A percentile compares a stretch with the other conserved stretches of the same genome.
Evolutionary conservation across 2,888 invertebrate genomes (phyloP).

Genomic region (Drosophila macrothrix): DNA sequence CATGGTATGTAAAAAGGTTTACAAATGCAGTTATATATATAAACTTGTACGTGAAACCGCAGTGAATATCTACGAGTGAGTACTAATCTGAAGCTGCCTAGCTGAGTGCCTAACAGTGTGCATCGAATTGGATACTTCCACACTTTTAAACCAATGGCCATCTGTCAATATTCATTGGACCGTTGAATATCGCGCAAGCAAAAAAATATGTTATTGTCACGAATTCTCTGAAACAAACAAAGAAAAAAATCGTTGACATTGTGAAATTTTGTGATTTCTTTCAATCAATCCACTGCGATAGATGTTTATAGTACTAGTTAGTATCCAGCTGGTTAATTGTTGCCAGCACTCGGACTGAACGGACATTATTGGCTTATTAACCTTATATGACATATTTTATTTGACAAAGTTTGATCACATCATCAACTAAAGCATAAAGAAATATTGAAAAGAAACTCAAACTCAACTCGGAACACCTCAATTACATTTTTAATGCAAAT

Average conservation of each 20-base stretch:
- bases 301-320: background rate
- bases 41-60: background rate
- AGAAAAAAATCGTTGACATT: background rate
- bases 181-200: background rate
- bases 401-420: background rate
- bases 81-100: background rate
- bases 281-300: background rate
- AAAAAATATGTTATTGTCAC: background rate
- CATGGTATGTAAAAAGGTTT: too few species aligned
- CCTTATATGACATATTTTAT: background rate
- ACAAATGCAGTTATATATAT: too few species aligned
- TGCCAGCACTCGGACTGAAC: background rate
- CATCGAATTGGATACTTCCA: background rate
- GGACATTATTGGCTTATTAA: background rate
- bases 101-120: background rate
- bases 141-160: background rate
- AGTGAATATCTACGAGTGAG: background rate
- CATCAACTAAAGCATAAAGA: conserved; percentile 3
- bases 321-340: background rate
- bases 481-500: conserved; percentile 68
- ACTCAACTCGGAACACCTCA: conserved; percentile 54
- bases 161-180: background rate
- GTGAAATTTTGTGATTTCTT: background rate
- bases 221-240: background rate
- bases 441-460: conserved; percentile 10